Base-by-base conservation (phyloP, 2,888 invertebrate species). In the Dynastes tityus region DNA sequence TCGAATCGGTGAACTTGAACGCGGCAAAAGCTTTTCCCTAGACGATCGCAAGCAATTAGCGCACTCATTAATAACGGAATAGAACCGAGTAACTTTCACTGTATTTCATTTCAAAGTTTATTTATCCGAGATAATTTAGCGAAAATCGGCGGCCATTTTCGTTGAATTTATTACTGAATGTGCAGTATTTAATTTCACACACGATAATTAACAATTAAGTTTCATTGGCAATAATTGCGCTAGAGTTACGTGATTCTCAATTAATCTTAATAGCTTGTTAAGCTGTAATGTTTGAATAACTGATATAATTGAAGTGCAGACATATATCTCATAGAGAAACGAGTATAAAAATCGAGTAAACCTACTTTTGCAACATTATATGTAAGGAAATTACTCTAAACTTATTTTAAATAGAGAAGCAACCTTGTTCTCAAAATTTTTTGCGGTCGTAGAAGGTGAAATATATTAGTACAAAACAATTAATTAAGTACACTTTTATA, bases 1-100 rank as follows among this genome's bases (percentile, higher is more conserved):
- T 58, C 13, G 40, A 74, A 27, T 61, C 29, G 71, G 22, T 37
- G 73, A 74, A 61, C 73, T 74, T 61, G 61, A 74, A 61, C 61
- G 55, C 40, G 11, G 45, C 45, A 45, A 11, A 11, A 5, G 16
- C 45, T 74, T 74, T 71, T 55, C n/a, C 70, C 40, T 53, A 29
- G 27, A n/a, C n/a, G 53, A 40, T 58, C 37, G 16, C 45, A 9
- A 73, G 9, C 16, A 73, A 73, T 73, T 73, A 53, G 27, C 32
- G 53, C 32, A 6, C 32, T 53, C 53, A 55, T 70, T 68, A 68
- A 27, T 51, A 58, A 58, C 55, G 22, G 8, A n/a, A 40, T 49
- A 32, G 32, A 37, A 13, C 6, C 49, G 22, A 16, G 70, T 49
- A 61, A 74, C 73, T 74, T 74, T 74, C 73, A 61, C 73, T 74